phyloP scores from a whole-genome alignment of 92 coral and sea anemone species.

The Siderastrea radians region DNA sequence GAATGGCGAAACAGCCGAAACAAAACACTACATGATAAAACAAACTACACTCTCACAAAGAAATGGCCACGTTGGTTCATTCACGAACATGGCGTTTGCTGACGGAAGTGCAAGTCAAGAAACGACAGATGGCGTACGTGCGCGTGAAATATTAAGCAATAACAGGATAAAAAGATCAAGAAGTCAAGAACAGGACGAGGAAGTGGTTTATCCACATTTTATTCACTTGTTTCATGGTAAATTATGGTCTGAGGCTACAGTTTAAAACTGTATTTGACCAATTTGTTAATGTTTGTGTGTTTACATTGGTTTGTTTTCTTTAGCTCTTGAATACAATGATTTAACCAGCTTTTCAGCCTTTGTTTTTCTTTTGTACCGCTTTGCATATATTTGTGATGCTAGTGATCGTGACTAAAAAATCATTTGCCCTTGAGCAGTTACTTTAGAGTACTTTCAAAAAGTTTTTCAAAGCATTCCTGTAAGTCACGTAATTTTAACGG shows the following conservation, averaged over 20 bases:
- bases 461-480: no score
- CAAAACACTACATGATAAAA: not conserved
- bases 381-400: not conserved
- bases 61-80: constrained; percentile 4
- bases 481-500: not conserved
- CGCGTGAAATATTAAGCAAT: not conserved
- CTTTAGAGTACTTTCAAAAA: not conserved
- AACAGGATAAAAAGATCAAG: not conserved
- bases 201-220: constrained; percentile 26
- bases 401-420: not conserved
- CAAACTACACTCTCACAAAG: not conserved
- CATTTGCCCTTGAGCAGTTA: not conserved
- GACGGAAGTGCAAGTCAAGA: constrained; percentile 3
- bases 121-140: not conserved
- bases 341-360: not conserved
- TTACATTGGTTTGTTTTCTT: not conserved
- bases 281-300: not conserved
- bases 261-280: not conserved
- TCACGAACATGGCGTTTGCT: not conserved
- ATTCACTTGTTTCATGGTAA: constrained; percentile 33
- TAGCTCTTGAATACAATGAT: not conserved
- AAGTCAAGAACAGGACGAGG: not conserved
- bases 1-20: not conserved
- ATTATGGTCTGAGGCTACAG: constrained; percentile 44
- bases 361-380: not conserved